Base-by-base conservation (phyloP, 2,797 vertebrate species). In the Anniella stebbinsi region DNA sequence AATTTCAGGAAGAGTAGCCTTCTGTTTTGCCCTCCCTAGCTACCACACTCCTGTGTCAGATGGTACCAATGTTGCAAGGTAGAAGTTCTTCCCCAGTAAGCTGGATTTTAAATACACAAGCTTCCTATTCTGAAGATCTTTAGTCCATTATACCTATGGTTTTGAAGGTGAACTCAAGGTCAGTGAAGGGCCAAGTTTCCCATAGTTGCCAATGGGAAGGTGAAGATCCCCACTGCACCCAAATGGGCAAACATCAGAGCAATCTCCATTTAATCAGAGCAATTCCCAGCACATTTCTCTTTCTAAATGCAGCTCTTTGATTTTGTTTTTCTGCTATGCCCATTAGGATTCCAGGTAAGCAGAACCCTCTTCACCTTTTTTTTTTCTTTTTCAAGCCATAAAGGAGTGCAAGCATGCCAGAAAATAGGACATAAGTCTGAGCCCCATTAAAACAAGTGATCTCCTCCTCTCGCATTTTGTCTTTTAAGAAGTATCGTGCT, bases 401-500 rank as follows among this genome's bases (percentile, higher is more conserved):
- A 84, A 80, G 66, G 21, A 86, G 36, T 54, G 67, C 23, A 80
- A 72, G 33, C 72, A 38, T 80, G 57, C 45, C 54, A 75, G 28
- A 69, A 88, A 88, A 28, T 66, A 81, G 36, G 69, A 11, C 36
- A 66, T 89, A 94, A 90, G 69, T 7, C 3, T 87, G 67, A 73
- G n/a, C 23, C 51, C 9, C 38, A 81, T 86, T 73, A 63, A 73
- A 90, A 77, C 0, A 0, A 72, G 6, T 69, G 11, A 21, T 38
- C 86, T 6, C 5, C 76, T 0, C 0, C 9, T 72, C 67, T 92
- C 93, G 84, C 12, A 69, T 90, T 92, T 93, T 88, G 13, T 77
- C 10, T 90, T 92, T 94, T 73, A 70, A 90, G 92, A 94, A 84
- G 82, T 21, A 86, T 88, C 70, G 17, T 48, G 1, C 87, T 88